Base-by-base conservation (phyloP, 2,888 invertebrate species). In the Torymus auratus region DNA sequence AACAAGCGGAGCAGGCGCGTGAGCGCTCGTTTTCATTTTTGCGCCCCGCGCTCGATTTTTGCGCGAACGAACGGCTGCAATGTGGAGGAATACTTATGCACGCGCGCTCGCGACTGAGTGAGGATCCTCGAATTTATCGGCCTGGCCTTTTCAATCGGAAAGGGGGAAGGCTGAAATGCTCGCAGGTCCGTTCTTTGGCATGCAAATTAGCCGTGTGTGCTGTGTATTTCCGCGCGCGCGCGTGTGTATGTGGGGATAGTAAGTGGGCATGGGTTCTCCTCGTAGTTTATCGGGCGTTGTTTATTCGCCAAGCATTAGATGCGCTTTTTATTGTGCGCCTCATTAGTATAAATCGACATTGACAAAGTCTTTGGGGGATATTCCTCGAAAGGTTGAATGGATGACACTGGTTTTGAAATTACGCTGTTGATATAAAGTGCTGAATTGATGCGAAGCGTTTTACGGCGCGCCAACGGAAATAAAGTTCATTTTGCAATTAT, bases 241-340 rank as follows among this genome's bases (percentile, higher is more conserved):
- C 7, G 41, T 41, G 41, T 41, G 7, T 7, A 41, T 41, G 41
- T 41, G 41, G 50, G 41, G 41, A 15, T 28, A 41, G 70, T 12
- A 11, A 5, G 65, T 41, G 41, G 20, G 2, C 41, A 41, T 41
- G 41, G 56, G 17, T 28, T 17, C 23, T 17, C 23, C 20, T 15
- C 17, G 41, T 41, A 41, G 41, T 56, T 55, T 56, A 52, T 58
- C 23, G 74, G 41, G 41, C 13, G 28, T 64, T 70, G 62, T 70
- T 70, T 70, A 77, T 77, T 56, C 52, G 60, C 41, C 17, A n/a
- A 62, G 67, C 70, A 14, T 77, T 77, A 77, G 77, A 62, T 70
- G 12, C 15, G 20, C 11, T 77, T 77, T 70, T 77, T 70, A 64
- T 64, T 64, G 14, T 28, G 12, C 15, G 10, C 15, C 55, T 70